Evolutionary conservation across 2,888 invertebrate genomes (phyloP), one percentile per base, ranked within the genome.

Genomic region (Lacanobia oleracea): DNA sequence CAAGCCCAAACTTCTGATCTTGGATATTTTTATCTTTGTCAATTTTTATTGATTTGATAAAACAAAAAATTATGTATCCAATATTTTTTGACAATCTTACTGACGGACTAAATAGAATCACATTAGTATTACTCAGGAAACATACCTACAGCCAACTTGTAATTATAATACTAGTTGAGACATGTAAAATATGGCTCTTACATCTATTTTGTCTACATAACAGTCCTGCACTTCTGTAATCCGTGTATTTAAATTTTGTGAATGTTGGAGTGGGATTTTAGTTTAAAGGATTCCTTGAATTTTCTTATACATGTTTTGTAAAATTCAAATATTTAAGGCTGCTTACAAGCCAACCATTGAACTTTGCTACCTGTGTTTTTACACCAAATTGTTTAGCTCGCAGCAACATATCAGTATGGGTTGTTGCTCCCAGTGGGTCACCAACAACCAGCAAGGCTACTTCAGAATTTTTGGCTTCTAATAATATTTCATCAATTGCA

Each of bases 401-500:
- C 70, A 99, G 94, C 68, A 99, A 97, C 89, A 99, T 97, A 91
- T 99, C 99, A 33, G 99, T 98, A 89, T 99, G 99, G 1, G 99
- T 99, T 12, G 99, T 99, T 6, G 99, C 99, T 27, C 99, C 99
- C 91, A 99, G 98, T 1, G 99, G 99, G 96, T 99, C 99, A 12
- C 99, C 99, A 66, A 99, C 99, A 27, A 99, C 99, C 59, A 98
- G 94, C 77, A 99, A 97, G 2, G 99, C 99, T 66, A 99, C 97
- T 90, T 99, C 98, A 77, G 97, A 96, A 5, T 95, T 94, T 62
- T 97, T 96, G 1, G 99, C 98, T 85, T 97, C 97, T 62, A 97
- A 95, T 68, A 99, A 94, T 88, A 99, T 98, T 75, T 97, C 97
- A 93, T 99, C 98, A 54, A 98, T 98, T 43, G 97, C 97, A 93